Conservation (phyloP, 1,140 invertebrate species). For the Sarcophaga peregrina region DNA sequence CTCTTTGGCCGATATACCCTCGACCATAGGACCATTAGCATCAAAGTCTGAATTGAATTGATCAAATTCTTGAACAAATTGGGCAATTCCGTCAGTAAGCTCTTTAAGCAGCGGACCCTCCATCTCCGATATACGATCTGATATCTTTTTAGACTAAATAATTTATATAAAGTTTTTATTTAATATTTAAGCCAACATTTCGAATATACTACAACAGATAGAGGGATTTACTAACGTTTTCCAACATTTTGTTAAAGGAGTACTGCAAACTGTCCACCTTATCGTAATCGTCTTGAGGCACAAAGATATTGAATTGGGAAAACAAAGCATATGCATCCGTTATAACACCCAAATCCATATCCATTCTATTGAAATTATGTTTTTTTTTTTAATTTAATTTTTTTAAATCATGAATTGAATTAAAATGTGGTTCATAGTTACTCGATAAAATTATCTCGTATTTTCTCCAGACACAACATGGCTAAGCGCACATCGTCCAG, state of each 20-base stretch:
- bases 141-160: conserved; percentile 75
- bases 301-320: conserved; percentile 75
- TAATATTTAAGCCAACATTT: conserved; percentile 45
- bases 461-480: conserved; percentile 80
- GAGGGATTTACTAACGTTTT: conserved; percentile 69
- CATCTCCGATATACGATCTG: conserved; percentile 78
- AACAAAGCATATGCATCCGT: conserved; percentile 84
- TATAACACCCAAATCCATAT: conserved; percentile 78
- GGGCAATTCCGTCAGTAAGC: conserved; percentile 76
- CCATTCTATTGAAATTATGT: conserved; percentile 71
- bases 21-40: conserved; percentile 82
- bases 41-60: conserved; percentile 82
- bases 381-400: neutral
- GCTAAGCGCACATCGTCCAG: conserved; percentile 79
- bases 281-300: conserved; percentile 82
- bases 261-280: conserved; percentile 81
- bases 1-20: conserved; percentile 82
- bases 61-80: conserved; percentile 76
- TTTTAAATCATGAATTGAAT: neutral
- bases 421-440: conserved; percentile 50
- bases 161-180: neutral
- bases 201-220: conserved; percentile 32
- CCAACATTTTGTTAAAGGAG: conserved; percentile 81
- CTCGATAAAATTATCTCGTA: conserved; percentile 79
- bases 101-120: conserved; percentile 80